Evolutionary conservation across 2,113 vertebrate species (phyloP).

Genomic region (Pollachius pollachius): DNA sequence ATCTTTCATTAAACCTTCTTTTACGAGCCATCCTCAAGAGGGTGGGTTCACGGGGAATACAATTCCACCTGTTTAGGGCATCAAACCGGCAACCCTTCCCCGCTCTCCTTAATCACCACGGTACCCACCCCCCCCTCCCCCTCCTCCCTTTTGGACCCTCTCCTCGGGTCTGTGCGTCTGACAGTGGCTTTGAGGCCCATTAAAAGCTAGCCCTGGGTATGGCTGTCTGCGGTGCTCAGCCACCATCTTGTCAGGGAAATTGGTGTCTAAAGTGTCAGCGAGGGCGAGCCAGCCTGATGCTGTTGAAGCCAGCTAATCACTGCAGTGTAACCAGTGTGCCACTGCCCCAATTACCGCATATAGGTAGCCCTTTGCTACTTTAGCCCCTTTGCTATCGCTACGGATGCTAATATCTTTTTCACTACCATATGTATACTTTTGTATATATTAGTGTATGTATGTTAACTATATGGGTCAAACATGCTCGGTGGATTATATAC

Average conservation of each 20-base stretch:
- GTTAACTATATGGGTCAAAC: too few relatives aligned
- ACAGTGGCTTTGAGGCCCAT: slow-evolving; percentile 4
- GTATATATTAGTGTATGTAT: too few relatives aligned
- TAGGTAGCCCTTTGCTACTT: neutral
- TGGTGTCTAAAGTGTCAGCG: neutral
- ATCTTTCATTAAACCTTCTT: too few relatives aligned
- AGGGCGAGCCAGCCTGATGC: neutral
- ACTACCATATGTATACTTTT: too few relatives aligned
- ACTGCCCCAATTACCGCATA: neutral
- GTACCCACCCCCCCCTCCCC: neutral
- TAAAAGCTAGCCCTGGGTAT: neutral
- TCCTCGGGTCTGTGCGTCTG: neutral
- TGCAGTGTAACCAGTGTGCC: neutral
- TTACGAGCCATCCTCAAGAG: too few relatives aligned
- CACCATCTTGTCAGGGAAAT: neutral
- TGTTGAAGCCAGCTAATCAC: slow-evolving; percentile 4
- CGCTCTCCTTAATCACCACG: too few relatives aligned
- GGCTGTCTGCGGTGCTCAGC: neutral
- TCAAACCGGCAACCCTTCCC: too few relatives aligned
- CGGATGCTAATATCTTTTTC: too few relatives aligned
- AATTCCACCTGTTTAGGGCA: too few relatives aligned
- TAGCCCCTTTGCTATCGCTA: too few relatives aligned
- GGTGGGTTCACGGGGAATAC: too few relatives aligned
- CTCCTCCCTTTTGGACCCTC: neutral
- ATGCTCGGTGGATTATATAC: neutral